These are phyloP conservation scores for Yponomeuta plumbellus DNA, from an alignment of 2,888 invertebrate genomes.

Conservation along the genomic window DNA sequence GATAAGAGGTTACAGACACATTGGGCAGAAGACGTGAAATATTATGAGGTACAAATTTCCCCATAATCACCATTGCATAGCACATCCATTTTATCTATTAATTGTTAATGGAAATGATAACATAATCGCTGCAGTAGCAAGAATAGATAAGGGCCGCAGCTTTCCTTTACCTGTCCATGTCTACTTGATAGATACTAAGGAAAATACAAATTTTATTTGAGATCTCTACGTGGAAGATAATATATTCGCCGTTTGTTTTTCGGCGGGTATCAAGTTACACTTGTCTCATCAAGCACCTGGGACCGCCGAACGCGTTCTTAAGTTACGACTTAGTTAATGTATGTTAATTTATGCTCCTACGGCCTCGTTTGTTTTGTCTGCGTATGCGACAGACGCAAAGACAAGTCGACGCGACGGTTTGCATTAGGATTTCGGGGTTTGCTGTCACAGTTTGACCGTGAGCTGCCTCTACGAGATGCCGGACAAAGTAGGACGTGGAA, in stretches of 20 bases:
- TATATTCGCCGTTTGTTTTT: background rate
- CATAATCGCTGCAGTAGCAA: too few relatives aligned
- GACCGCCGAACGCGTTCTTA: background rate
- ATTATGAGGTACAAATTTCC: too few relatives aligned
- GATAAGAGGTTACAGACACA: too few relatives aligned
- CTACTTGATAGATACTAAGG: background rate
- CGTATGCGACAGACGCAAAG: background rate
- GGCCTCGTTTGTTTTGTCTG: background rate
- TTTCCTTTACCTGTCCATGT: too few relatives aligned
- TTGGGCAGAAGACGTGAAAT: too few relatives aligned
- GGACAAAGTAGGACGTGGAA: background rate
- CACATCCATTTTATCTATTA: too few relatives aligned
- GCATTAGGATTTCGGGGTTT: background rate
- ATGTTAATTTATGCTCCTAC: background rate
- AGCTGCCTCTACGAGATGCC: background rate
- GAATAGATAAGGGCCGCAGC: too few relatives aligned
- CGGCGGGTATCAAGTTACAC: constrained; percentile 4
- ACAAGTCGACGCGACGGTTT: background rate
- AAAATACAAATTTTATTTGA: too few relatives aligned
- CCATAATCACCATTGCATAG: too few relatives aligned
- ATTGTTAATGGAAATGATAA: too few relatives aligned
- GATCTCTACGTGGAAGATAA: background rate
- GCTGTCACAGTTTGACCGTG: background rate
- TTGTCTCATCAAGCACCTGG: constrained; percentile 5
- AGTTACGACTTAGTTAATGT: constrained; percentile 5